Evolutionary conservation across 1,140 invertebrate genomes (phyloP).

Genomic region (Cydia fagiglandana): DNA sequence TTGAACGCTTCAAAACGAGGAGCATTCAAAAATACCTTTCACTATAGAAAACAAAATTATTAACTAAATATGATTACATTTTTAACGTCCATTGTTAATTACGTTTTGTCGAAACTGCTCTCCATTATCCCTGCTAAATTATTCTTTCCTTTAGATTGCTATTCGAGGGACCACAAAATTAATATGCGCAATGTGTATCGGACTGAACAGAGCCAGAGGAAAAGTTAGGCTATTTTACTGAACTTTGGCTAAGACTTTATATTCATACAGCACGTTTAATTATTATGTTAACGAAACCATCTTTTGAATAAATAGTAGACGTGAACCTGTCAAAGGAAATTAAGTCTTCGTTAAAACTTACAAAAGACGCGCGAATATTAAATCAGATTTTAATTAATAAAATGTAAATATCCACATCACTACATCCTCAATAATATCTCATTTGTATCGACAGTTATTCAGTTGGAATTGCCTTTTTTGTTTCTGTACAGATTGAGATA

Average conservation of each 20-base stretch:
- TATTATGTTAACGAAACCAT: conserved; percentile 77
- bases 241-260: conserved; percentile 71
- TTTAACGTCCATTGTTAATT: neutral
- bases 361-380: neutral
- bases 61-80: neutral
- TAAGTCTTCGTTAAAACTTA: conserved; percentile 54
- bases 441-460: neutral
- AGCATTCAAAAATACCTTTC: no score
- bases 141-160: conserved; percentile 39
- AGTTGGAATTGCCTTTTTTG: no score
- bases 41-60: neutral
- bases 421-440: neutral
- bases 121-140: conserved; percentile 29
- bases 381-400: conserved; percentile 28
- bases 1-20: no score
- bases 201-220: conserved; percentile 61
- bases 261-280: conserved; percentile 78
- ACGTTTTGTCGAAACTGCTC: conserved; percentile 12
- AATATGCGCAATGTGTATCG: conserved; percentile 72
- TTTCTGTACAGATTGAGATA: no score
- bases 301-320: conserved; percentile 77
- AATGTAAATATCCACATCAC: conserved; percentile 3
- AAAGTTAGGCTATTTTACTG: conserved; percentile 70
- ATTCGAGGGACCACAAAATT: conserved; percentile 56
- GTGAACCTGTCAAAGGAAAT: conserved; percentile 71